phyloP scores from a whole-genome alignment of 2,797 vertebrate genomes.

The Calcarius lapponicus region DNA sequence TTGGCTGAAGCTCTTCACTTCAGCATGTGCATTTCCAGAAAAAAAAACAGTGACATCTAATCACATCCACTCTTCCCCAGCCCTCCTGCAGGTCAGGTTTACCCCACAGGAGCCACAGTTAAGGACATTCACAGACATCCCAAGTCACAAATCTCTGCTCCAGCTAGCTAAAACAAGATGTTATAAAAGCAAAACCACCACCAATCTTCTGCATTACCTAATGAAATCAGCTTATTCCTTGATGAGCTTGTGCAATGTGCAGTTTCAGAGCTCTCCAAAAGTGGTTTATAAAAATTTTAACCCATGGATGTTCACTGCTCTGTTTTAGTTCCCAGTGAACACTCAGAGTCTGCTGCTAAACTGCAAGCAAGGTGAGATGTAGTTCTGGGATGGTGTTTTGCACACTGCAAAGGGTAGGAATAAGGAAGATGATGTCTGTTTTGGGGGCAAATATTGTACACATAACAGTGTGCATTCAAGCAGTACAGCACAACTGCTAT shows the following conservation, averaged over 20 bases:
- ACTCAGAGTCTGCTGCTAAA: background rate
- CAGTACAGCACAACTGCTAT: background rate
- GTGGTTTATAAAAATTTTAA: background rate
- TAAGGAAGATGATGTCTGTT: background rate
- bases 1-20: background rate
- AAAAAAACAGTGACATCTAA: background rate
- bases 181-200: background rate
- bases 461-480: background rate
- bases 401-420: background rate
- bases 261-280: background rate
- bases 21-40: background rate
- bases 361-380: background rate
- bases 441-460: background rate
- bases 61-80: background rate
- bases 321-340: background rate
- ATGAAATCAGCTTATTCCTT: background rate
- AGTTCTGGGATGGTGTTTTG: background rate
- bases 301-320: background rate
- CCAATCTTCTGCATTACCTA: background rate
- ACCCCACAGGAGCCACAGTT: background rate
- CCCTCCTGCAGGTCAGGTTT: background rate
- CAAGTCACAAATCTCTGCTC: background rate
- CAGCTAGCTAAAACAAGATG: background rate
- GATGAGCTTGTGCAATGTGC: background rate
- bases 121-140: accelerated